Evolutionary conservation across 2,113 vertebrate species (phyloP).

Genomic region (Xenotilapia caudafasciata): DNA sequence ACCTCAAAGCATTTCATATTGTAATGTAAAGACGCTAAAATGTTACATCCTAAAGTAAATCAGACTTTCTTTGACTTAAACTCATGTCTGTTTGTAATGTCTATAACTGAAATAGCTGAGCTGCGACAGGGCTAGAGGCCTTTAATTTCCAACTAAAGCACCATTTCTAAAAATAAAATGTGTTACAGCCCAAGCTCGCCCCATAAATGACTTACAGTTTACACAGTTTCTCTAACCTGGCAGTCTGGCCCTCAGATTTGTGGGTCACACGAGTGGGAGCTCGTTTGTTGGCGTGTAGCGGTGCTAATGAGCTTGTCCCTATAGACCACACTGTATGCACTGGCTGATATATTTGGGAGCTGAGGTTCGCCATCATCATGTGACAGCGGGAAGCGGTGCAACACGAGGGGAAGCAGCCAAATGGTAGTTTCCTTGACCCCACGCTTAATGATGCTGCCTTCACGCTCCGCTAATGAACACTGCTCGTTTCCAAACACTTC

Average conservation of each 20-base stretch:
- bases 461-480: constrained; percentile 29
- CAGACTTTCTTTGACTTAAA: background rate
- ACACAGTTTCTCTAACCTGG: background rate
- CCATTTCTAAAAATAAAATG: background rate
- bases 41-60: background rate
- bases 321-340: constrained; percentile 14
- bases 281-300: background rate
- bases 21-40: rapidly evolving
- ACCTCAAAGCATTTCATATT: background rate
- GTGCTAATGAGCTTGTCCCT: constrained; percentile 35
- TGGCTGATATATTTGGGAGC: background rate
- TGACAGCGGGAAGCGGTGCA: constrained; percentile 6
- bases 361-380: constrained; percentile 9
- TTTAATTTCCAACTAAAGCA: background rate
- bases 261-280: background rate
- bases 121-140: background rate
- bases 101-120: background rate
- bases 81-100: background rate
- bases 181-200: background rate
- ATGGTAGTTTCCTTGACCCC: constrained; percentile 39
- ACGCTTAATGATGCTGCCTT: constrained; percentile 41
- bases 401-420: background rate
- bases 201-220: background rate
- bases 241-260: background rate
- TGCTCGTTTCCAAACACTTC: constrained; percentile 8